Evolutionary conservation across 1,140 invertebrate species (phyloP).

Genomic region (Drosophila hydei): DNA sequence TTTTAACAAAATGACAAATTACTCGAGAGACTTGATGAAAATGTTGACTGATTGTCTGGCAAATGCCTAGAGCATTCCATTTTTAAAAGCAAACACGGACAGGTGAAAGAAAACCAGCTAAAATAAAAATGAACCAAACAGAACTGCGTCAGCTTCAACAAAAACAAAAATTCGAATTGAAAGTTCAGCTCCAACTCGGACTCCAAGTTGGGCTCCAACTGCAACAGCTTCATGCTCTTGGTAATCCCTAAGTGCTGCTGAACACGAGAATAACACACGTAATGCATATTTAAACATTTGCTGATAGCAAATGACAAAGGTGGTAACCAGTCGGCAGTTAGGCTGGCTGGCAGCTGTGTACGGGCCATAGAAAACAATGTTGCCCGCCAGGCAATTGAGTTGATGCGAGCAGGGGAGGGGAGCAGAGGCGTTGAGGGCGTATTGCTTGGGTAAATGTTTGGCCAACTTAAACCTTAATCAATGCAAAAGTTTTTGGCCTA

Average conservation of each 20-base stretch:
- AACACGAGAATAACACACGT: constrained; percentile 81
- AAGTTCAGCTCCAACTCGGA: constrained; percentile 3
- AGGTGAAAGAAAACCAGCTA: too few relatives aligned
- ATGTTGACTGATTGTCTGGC: constrained; percentile 34
- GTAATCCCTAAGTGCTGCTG: constrained; percentile 80
- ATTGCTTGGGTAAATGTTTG: constrained; percentile 69
- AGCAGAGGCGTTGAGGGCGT: neutral
- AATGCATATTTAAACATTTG: constrained; percentile 83
- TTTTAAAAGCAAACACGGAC: constrained; percentile 57
- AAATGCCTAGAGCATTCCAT: constrained; percentile 60
- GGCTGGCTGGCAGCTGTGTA: neutral
- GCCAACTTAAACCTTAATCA: constrained; percentile 82
- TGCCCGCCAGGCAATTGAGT: constrained; percentile 9
- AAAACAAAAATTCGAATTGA: constrained; percentile 6
- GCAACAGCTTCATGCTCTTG: constrained; percentile 46
- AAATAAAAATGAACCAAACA: constrained; percentile 23
- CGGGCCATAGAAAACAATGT: constrained; percentile 59
- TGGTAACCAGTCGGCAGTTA: constrained; percentile 30
- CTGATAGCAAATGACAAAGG: constrained; percentile 82
- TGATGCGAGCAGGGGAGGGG: neutral
- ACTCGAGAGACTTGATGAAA: constrained; percentile 14
- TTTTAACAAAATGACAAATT: constrained; percentile 19
- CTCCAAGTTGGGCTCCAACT: constrained; percentile 23
- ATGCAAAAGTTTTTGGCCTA: constrained; percentile 83
- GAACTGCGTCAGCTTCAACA: constrained; percentile 3